These are phyloP conservation scores for Sesia bembeciformis DNA, from an alignment of 2,888 invertebrate genomes.

Conservation along the genomic window DNA sequence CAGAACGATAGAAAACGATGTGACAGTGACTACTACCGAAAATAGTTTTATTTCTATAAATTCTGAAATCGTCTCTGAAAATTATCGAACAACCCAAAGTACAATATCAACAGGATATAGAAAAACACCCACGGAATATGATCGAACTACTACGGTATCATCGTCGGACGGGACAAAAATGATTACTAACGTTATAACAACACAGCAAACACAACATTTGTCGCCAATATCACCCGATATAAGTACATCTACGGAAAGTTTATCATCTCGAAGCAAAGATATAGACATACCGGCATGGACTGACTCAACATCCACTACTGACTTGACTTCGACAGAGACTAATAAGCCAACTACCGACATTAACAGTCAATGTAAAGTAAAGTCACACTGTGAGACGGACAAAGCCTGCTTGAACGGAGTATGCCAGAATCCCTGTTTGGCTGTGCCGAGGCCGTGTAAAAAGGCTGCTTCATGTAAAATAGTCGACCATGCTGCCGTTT, in stretches of 20 bases:
- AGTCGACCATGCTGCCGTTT: conserved; percentile 76
- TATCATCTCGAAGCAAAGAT: conserved; percentile 56
- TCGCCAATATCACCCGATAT: conserved; percentile 12
- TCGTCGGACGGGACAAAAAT: too few species aligned
- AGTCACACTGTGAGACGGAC: conserved; percentile 76
- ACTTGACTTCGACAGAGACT: conserved; percentile 54
- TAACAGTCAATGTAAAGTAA: conserved; percentile 71
- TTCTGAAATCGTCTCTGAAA: too few species aligned
- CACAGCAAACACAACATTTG: background rate
- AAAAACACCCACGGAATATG: background rate
- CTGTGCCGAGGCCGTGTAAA: conserved; percentile 67
- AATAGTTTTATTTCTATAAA: background rate
- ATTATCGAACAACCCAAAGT: background rate
- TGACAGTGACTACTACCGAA: background rate
- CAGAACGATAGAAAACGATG: background rate
- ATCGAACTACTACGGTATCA: background rate
- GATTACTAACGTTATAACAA: background rate
- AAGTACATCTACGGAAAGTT: conserved; percentile 52
- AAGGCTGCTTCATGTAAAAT: conserved; percentile 77
- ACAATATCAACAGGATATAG: background rate
- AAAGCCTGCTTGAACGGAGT: conserved; percentile 77
- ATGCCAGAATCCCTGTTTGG: conserved; percentile 78
- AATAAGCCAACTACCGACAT: conserved; percentile 27
- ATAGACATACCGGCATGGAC: conserved; percentile 64
- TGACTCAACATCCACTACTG: conserved; percentile 44